Base-by-base conservation (phyloP, 2,888 invertebrate species). In the Archips crataeganus region DNA sequence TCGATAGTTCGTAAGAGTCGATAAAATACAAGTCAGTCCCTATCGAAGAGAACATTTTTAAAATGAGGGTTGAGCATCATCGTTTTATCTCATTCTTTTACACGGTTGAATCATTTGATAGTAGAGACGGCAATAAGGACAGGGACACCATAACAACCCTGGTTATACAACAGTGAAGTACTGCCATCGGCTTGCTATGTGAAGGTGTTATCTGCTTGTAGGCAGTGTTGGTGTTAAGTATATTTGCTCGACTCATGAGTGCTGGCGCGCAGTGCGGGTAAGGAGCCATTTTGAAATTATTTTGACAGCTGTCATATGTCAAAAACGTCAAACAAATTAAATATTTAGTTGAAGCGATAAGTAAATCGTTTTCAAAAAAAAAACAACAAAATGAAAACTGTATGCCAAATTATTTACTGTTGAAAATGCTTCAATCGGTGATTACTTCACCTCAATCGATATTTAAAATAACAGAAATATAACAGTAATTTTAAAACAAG, bases 141-240 rank as follows among this genome's bases (percentile, higher is more conserved):
- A 70, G 74, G 74, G 74, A 74, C 74, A 74, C 74, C 74, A 74
- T 74, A 74, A 74, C 74, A 74, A 74, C 74, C 74, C 74, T 54
- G 69, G 74, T 74, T 70, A 54, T 70, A 68, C 5, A 70, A 79
- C 78, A 85, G 90, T 90, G 90, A 84, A 82, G 81, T 82, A 83
- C 82, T 80, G 83, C 78, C 75, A 77, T 77, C 78, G 91, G 91
- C 92, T 89, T 85, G 73, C 70, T 83, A 87, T 90, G 91, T 91
- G 91, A 86, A 80, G 80, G 88, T 88, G 89, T 87, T 77, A 77
- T 84, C 94, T 94, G 94, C 94, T 93, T 94, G 85, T 92, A 92
- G 90, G 93, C 94, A 94, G 94, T 88, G 90, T 94, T 92, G 77
- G 87, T 86, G 90, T 92, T 86, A 87, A 83, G 80, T 79, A 85